These are phyloP conservation scores for Heliocidaris erythrogramma DNA, from an alignment of 35 echinoderm and acorn worm species.

Conservation along the genomic window DNA sequence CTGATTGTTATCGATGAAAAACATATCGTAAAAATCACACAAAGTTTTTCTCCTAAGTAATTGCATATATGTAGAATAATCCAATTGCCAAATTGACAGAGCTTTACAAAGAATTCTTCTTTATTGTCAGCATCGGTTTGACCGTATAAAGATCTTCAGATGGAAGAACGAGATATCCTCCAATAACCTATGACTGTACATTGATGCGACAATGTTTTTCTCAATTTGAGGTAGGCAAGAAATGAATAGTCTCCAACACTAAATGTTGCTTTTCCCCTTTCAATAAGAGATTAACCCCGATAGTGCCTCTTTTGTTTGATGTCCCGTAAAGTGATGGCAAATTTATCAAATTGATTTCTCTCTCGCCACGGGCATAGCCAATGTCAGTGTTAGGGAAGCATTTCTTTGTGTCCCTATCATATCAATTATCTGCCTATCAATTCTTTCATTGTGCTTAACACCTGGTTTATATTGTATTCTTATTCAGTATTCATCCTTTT, in stretches of 20 bases:
- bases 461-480: constrained; percentile 35
- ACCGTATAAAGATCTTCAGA: constrained; percentile 27
- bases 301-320: constrained; percentile 22
- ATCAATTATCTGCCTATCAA: constrained; percentile 48
- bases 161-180: neutral
- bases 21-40: constrained; percentile 17
- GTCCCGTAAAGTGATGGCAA: constrained; percentile 16
- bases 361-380: constrained; percentile 14
- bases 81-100: constrained; percentile 1
- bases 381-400: neutral
- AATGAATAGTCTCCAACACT: constrained; percentile 12
- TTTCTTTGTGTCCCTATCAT: constrained; percentile 37
- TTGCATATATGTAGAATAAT: neutral
- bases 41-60: constrained; percentile 22
- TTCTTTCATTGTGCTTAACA: constrained; percentile 33
- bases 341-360: constrained; percentile 48
- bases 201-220: constrained; percentile 23
- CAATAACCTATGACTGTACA: constrained; percentile 11
- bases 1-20: constrained; percentile 30
- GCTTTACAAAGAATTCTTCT: neutral
- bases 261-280: constrained; percentile 33
- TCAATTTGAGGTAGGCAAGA: neutral
- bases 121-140: neutral
- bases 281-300: constrained; percentile 34
- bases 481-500: constrained; percentile 23